Conservation (phyloP, 2,888 invertebrate genomes). For the Drosophila villosipedis region DNA sequence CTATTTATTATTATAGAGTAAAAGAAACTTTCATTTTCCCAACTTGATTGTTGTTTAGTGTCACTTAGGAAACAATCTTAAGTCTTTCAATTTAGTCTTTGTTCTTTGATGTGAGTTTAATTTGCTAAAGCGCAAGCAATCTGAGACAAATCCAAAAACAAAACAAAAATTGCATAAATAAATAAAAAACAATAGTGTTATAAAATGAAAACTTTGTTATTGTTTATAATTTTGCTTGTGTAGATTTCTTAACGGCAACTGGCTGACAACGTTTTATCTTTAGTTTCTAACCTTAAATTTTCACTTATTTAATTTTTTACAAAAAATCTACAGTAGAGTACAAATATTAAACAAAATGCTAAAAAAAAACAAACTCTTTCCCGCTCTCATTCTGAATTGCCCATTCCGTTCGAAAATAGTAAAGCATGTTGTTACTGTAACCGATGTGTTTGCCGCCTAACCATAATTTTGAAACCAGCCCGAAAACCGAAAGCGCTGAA, state of each 20-base stretch:
- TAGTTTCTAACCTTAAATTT: slow-evolving; percentile 19
- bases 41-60: not conserved
- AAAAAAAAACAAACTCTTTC: slow-evolving; percentile 1
- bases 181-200: not conserved
- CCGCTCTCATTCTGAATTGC: slow-evolving; percentile 17
- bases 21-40: not conserved
- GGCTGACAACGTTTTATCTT: slow-evolving; percentile 13
- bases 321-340: not conserved
- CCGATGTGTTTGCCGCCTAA: slow-evolving; percentile 27
- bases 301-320: slow-evolving; percentile 19
- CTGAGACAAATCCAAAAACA: slow-evolving; percentile 1
- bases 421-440: slow-evolving; percentile 46
- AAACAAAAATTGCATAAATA: not conserved
- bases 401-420: slow-evolving; percentile 21
- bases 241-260: slow-evolving; percentile 64
- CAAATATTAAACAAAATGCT: slow-evolving; percentile 11
- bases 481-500: not conserved
- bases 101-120: not conserved
- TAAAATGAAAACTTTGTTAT: slow-evolving; percentile 38
- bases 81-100: not conserved
- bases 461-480: slow-evolving; percentile 1
- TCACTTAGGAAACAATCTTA: not conserved
- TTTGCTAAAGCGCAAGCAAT: slow-evolving; percentile 20
- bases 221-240: slow-evolving; percentile 83
- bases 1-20: not conserved